These are phyloP conservation scores for Nemopilema nomurai DNA, from an alignment of 30 jellyfish, hydroid and myxozoan species.

Conservation along the genomic window DNA sequence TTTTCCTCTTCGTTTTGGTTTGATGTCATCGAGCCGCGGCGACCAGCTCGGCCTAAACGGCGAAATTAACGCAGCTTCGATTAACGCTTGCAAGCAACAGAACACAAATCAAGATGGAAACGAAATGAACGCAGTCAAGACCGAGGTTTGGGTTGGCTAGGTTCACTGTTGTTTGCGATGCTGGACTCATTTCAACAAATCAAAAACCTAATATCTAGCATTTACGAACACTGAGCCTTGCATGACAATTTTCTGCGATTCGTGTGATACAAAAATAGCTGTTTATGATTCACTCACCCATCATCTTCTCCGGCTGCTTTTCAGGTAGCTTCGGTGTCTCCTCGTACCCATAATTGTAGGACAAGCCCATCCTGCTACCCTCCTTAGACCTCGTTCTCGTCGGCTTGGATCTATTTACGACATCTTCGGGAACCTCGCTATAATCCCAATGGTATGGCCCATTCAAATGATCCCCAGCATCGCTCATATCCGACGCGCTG, in stretches of 20 bases:
- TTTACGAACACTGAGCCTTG: too few species aligned
- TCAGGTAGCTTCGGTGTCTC: constrained; percentile 55
- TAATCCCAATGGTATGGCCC: constrained; percentile 99
- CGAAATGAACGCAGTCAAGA: too few species aligned
- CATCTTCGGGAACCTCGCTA: constrained; percentile 97
- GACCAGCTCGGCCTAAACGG: not conserved
- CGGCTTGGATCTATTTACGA: constrained; percentile 70
- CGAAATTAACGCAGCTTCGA: too few species aligned
- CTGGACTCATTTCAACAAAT: too few species aligned
- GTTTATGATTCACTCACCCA: not conserved
- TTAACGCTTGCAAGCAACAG: too few species aligned
- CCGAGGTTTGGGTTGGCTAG: too few species aligned
- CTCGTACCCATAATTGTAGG: constrained; percentile 61
- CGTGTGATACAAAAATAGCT: not conserved
- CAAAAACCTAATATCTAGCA: too few species aligned
- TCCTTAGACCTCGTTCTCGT: constrained; percentile 87
- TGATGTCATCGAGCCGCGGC: constrained; percentile 61
- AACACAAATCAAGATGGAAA: too few species aligned
- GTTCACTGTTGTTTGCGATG: too few species aligned
- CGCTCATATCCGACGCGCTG: constrained; percentile 60
- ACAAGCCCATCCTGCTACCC: constrained; percentile 88
- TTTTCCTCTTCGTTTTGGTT: constrained; percentile 72
- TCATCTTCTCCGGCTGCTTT: not conserved
- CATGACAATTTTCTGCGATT: too few species aligned
- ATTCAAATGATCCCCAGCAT: constrained; percentile 49